phyloP scores from a whole-genome alignment of 1,140 invertebrate species.

The Spodoptera frugiperda region DNA sequence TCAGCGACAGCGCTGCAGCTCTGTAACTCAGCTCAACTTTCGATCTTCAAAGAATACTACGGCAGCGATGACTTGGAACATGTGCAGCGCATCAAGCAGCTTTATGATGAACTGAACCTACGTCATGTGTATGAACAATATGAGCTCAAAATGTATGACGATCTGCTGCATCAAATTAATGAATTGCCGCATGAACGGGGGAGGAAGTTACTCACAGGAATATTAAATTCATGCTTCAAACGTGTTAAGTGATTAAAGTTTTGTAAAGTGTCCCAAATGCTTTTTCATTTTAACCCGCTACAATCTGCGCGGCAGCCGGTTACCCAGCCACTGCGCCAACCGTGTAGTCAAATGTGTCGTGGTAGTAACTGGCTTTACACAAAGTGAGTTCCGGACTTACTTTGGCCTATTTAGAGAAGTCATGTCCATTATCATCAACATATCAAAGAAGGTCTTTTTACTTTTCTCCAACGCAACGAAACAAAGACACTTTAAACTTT shows the following conservation, averaged over 20 bases:
- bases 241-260: background rate
- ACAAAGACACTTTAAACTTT: too few species aligned
- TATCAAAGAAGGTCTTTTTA: too few species aligned
- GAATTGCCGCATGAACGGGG: background rate
- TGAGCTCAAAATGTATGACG: conserved; percentile 40
- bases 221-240: conserved; percentile 5
- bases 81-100: conserved; percentile 88
- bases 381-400: too few species aligned
- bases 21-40: conserved; percentile 88
- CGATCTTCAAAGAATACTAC: conserved; percentile 90
- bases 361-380: too few species aligned
- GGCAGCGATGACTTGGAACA: conserved; percentile 88
- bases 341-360: too few species aligned
- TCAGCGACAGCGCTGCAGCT: conserved; percentile 92
- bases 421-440: too few species aligned
- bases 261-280: background rate
- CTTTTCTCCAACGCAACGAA: too few species aligned
- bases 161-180: conserved; percentile 11
- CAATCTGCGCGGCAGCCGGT: too few species aligned
- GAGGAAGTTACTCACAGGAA: background rate
- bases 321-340: too few species aligned
- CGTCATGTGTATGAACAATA: conserved; percentile 87
- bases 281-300: too few species aligned
- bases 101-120: conserved; percentile 92
- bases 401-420: too few species aligned